Evolutionary conservation across 1,140 invertebrate species (phyloP), one percentile per base, ranked within the genome.

Genomic region (Drosophila pallidifrons): DNA sequence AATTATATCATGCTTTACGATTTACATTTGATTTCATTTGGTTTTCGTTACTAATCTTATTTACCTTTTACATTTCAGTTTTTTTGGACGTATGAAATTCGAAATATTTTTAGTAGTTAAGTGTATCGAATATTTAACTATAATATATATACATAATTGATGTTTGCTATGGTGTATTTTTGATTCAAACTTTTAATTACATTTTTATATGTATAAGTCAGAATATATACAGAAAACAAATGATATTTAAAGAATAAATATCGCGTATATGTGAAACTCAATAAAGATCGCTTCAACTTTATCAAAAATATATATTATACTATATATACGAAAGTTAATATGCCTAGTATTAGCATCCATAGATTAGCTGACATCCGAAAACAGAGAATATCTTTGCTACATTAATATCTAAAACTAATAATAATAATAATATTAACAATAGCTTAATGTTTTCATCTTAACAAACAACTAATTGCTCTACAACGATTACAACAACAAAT

Each of bases 81-180:
- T 15, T 15, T 38, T 46, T 75, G 54, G 55, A 73, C 58, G 41
- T 75, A 63, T 60, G 52, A 64, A 49, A 70, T 60, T 52, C 25
- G 10, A 28, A 51, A 28, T 28, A 28, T 20, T 46, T 45, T 51
- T 73, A 61, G 38, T 16, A 72, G 10, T 15, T 20, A 52, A 55
- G 51, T 13, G 54, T 30, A 47, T 74, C 68, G 55, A 47, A 64
- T 47, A 61, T 57, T 74, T 72, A 74, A 81, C 70, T 73, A 65
- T 77, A 13, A 47, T 57, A 60, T 25, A 51, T 75, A 79, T 76
- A 71, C 52, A 82, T 74, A 11, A 20, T 87, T 77, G 58, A 57
- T 83, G 77, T 88, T 89, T 87, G 70, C 79, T 88, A 89, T 35
- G 59, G 77, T 88, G 83, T 88, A 88, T 89, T 88, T 88, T 88